These are phyloP conservation scores for Metopolophium dirhodum DNA, from an alignment of 1,140 invertebrate genomes.

Conservation along the genomic window DNA sequence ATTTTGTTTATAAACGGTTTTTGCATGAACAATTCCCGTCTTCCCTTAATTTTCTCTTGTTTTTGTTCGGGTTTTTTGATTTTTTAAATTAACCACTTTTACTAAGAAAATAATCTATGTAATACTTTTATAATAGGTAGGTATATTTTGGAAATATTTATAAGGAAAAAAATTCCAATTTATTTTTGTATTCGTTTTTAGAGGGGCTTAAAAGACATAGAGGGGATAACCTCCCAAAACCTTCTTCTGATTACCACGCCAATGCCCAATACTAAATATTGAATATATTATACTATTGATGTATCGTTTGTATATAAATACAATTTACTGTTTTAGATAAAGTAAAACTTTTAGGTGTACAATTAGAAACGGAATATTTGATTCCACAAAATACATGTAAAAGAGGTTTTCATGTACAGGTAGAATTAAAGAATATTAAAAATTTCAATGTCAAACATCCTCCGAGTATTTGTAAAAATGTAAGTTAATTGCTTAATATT, in stretches of 20 bases:
- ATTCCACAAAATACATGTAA: constrained; percentile 71
- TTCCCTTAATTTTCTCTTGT: too few relatives aligned
- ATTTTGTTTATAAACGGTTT: too few relatives aligned
- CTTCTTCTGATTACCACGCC: not conserved
- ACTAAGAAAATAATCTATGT: too few relatives aligned
- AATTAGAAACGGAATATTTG: constrained; percentile 70
- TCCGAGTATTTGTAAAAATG: constrained; percentile 66
- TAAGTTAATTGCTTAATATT: not conserved
- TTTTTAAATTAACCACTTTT: too few relatives aligned
- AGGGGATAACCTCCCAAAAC: not conserved
- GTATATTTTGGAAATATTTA: too few relatives aligned
- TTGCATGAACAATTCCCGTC: too few relatives aligned
- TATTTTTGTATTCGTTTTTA: too few relatives aligned
- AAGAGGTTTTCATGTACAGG: constrained; percentile 79
- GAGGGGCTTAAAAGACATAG: too few relatives aligned
- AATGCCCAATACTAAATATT: not conserved
- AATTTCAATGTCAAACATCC: constrained; percentile 68
- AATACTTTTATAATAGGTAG: too few relatives aligned
- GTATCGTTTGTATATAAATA: not conserved
- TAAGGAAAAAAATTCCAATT: too few relatives aligned
- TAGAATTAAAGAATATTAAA: constrained; percentile 65
- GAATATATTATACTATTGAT: not conserved
- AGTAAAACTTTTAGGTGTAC: constrained; percentile 70
- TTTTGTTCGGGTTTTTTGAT: too few relatives aligned
- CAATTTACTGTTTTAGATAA: constrained; percentile 61